Evolutionary conservation across 1,140 invertebrate species (phyloP).

Genomic region (Pseudomyrmex concolor): DNA sequence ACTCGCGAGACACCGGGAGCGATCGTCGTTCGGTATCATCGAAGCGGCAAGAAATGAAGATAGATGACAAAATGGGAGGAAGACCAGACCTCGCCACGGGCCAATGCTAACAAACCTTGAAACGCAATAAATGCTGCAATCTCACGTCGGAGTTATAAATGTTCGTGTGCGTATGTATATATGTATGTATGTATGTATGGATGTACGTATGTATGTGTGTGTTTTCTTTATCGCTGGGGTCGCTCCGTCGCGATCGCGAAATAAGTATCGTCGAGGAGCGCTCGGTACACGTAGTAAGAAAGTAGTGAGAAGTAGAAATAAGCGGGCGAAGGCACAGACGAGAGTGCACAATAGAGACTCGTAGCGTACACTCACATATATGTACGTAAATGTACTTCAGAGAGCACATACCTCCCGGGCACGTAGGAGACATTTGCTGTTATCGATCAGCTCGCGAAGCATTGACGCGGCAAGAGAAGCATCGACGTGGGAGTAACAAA

Average conservation of each 20-base stretch:
- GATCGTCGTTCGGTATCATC: not conserved
- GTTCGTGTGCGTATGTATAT: not conserved
- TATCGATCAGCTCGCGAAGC: conserved; percentile 63
- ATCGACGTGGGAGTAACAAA: not conserved
- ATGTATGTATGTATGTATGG: not conserved
- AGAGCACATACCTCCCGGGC: not conserved
- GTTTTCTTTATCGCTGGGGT: conserved; percentile 33
- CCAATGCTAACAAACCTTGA: conserved; percentile 67
- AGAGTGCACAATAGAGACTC: conserved; percentile 24
- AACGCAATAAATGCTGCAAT: conserved; percentile 68
- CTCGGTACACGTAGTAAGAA: not conserved
- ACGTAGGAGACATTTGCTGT: conserved; percentile 58
- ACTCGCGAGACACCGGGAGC: not conserved
- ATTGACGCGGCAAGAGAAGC: not conserved
- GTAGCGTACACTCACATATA: not conserved
- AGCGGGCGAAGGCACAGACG: conserved; percentile 29
- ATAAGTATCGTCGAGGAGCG: conserved; percentile 57
- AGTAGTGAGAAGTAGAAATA: conserved; percentile 2
- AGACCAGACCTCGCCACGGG: conserved; percentile 23
- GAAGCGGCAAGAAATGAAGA: conserved; percentile 2
- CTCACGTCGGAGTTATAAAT: not conserved
- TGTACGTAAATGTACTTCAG: not conserved
- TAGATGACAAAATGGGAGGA: conserved; percentile 17
- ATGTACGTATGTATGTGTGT: not conserved
- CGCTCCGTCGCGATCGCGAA: conserved; percentile 11